phyloP scores from a whole-genome alignment of 2,113 vertebrate genomes.

The Dendropsophus ebraccatus region DNA sequence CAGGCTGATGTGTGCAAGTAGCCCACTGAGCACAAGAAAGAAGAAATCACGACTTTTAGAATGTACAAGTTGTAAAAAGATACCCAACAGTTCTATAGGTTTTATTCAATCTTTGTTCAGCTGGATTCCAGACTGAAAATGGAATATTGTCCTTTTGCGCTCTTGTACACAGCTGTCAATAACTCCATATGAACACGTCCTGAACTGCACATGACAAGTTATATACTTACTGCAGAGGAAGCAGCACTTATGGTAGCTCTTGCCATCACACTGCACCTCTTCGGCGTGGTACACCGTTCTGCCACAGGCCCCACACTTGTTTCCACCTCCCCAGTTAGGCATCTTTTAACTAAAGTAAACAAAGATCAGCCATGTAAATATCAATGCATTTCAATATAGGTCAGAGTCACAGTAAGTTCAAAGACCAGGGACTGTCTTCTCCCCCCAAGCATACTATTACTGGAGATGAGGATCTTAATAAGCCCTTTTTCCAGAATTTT shows the following conservation, averaged over 20 bases:
- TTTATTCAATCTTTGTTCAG: no score
- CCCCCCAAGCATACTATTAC: no score
- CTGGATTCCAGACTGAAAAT: no score
- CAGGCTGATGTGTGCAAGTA: background rate
- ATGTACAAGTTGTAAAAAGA: no score
- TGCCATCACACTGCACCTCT: conserved; percentile 92
- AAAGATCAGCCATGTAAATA: background rate
- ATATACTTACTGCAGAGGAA: conserved; percentile 92
- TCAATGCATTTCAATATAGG: background rate
- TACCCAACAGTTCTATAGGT: no score
- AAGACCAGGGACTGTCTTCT: background rate
- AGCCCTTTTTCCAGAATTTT: no score
- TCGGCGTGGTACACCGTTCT: conserved; percentile 91
- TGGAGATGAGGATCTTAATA: no score
- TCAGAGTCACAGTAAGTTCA: background rate
- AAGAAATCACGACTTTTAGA: no score
- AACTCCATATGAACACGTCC: no score
- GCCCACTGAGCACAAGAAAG: background rate
- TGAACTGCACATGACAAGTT: no score
- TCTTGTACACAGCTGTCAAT: no score
- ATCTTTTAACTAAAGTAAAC: conserved; percentile 69
- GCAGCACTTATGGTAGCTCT: conserved; percentile 91
- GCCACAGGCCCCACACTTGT: conserved; percentile 84
- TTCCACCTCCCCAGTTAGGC: conserved; percentile 96
- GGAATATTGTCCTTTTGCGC: no score